Percentiles rank a stretch among this genome's conserved stretches.
Evolutionary conservation across 64 coral and sea anemone genomes (phyloP).

Genomic region (Trachythela sp.): DNA sequence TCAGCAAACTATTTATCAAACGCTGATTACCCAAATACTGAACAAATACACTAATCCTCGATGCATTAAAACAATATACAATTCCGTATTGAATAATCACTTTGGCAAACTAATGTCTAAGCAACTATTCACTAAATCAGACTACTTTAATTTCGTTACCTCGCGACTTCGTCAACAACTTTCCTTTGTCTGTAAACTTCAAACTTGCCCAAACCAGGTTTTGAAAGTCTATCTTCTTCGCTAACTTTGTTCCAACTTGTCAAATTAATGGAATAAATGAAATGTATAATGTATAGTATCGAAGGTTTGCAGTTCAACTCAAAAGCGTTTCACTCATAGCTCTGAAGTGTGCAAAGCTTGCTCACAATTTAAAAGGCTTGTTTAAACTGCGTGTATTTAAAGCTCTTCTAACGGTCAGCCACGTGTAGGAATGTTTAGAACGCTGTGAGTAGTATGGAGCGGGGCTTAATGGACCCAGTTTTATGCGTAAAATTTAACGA

Average conservation of each 20-base stretch:
- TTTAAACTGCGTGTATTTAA: not conserved
- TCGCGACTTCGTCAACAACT: not conserved
- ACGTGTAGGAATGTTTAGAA: not conserved
- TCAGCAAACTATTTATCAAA: not conserved
- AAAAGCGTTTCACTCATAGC: not conserved
- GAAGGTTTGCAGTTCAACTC: no score
- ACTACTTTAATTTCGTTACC: not conserved
- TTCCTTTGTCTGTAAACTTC: no score
- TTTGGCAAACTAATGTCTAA: not conserved
- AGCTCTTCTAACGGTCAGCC: not conserved
- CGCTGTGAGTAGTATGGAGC: no score
- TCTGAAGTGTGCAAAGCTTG: not conserved
- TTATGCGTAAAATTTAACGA: no score
- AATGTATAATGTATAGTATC: no score
- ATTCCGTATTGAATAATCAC: not conserved
- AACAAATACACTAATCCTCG: not conserved
- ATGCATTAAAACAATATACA: not conserved
- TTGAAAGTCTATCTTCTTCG: no score
- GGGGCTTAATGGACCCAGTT: no score
- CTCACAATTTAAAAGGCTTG: not conserved
- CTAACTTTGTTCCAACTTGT: no score
- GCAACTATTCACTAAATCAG: not conserved
- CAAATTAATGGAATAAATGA: no score
- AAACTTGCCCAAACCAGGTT: no score
- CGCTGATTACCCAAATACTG: not conserved